Evolutionary conservation across 1,140 invertebrate genomes (phyloP), one percentile per base, ranked within the genome.

Genomic region (Plodia interpunctella): DNA sequence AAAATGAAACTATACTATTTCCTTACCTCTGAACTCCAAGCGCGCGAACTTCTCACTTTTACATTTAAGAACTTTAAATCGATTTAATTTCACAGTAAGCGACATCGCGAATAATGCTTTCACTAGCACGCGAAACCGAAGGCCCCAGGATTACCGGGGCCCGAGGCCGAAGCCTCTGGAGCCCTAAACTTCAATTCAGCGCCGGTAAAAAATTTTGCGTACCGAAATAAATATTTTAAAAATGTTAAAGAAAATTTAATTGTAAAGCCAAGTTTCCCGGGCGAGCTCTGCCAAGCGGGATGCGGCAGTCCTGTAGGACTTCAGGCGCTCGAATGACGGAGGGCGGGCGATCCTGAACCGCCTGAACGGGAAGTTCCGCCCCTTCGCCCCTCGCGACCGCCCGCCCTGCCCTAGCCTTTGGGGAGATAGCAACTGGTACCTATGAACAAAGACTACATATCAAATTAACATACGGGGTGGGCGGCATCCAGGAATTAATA

Each of bases 21-120:
- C 10, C 90, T 91, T 90, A 94, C 93, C 93, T 90, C 93, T 88
- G 69, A 94, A 94, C 62, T 93, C 92, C 56, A 94, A 82, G 63
- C 91, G 92, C 49, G 91, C 91, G 59, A 91, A 88, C 69, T 93
- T 93, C 60, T 93, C 93, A n/a, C 91, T 91, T 68, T 92, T 93
- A 70, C 86, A 91, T 72, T 92, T 93, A 11, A 93, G 75, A 21
- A 93, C 85, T 78, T 93, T 92, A 67, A 94, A 92, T 55, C 92
- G 91, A 74, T 93, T 92, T 13, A 94, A 69, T 68, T 90, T 90
- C 4, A 94, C 92, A 8, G 90, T 83, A 15, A 94, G 88, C 55
- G 93, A 92, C 93, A 94, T 94, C 51, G 72, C n/a, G 52, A 32
- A 55, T 25, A 25, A 11, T 54, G 55, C 55, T 52, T 55, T 59